These are phyloP conservation scores for Apantesis nais DNA, from an alignment of 2,888 invertebrate genomes.

Conservation along the genomic window DNA sequence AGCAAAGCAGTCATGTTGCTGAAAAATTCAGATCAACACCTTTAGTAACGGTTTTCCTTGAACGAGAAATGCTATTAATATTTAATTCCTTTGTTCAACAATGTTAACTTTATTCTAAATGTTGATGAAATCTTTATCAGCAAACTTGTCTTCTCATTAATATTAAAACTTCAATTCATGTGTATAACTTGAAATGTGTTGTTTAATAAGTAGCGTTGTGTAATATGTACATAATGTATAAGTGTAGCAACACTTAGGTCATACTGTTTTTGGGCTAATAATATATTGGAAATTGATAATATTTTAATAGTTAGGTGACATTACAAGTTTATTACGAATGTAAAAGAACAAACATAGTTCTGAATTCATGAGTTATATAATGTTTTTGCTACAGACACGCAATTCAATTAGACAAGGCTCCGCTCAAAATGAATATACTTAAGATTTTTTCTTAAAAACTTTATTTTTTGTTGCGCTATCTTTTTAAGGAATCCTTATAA, in stretches of 20 bases:
- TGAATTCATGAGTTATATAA: background rate
- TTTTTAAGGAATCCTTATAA: constrained; percentile 55
- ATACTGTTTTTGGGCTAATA: background rate
- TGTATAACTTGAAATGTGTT: background rate
- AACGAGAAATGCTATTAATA: constrained; percentile 35
- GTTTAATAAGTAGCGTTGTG: background rate
- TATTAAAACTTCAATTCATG: background rate
- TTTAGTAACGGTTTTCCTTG: constrained; percentile 5
- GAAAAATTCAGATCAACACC: constrained; percentile 32
- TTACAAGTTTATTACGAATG: background rate
- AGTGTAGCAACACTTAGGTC: background rate
- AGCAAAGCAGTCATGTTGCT: constrained; percentile 20
- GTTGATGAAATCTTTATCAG: constrained; percentile 36
- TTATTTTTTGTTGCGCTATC: constrained; percentile 51
- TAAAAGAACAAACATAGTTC: background rate
- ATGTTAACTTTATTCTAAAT: constrained; percentile 39
- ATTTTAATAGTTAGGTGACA: background rate
- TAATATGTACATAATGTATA: background rate
- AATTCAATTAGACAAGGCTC: background rate
- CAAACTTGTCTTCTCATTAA: constrained; percentile 22
- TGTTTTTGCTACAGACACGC: background rate
- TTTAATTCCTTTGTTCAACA: constrained; percentile 45
- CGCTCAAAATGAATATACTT: background rate
- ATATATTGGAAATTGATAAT: background rate
- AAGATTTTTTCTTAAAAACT: constrained; percentile 25